Conservation (phyloP, 2,888 invertebrate species). For the Deilephila porcellus region DNA sequence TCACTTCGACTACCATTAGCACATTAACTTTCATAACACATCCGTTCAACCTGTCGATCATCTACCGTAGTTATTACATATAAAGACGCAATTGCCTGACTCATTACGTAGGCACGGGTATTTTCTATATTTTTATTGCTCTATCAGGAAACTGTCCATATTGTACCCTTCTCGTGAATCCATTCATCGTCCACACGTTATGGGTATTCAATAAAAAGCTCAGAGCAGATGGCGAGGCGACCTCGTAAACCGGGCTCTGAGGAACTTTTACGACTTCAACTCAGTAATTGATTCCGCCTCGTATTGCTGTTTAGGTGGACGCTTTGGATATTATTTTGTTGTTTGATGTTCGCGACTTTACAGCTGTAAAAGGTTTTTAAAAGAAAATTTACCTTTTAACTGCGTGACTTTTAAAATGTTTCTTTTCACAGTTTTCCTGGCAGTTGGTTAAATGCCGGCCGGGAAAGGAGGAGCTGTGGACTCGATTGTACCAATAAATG, state of each 20-base stretch:
- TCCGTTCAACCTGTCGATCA: too few species aligned
- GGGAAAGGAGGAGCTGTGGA: too few species aligned
- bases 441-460: too few species aligned
- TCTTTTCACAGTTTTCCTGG: too few species aligned
- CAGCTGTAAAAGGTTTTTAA: background rate
- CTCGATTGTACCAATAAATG: too few species aligned
- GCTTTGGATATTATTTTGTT: slow-evolving; percentile 6
- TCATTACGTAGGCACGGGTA: slow-evolving; percentile 18
- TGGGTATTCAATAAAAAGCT: slow-evolving; percentile 58
- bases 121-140: slow-evolving; percentile 25
- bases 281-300: slow-evolving; percentile 55
- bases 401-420: too few species aligned
- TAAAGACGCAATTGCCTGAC: background rate
- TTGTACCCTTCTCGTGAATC: slow-evolving; percentile 41
- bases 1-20: background rate
- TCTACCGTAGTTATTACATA: background rate
- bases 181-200: slow-evolving; percentile 51
- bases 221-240: slow-evolving; percentile 57
- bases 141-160: slow-evolving; percentile 17
- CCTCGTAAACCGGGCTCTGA: slow-evolving; percentile 56
- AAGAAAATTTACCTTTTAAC: too few species aligned
- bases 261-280: slow-evolving; percentile 54
- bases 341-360: background rate
- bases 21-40: background rate
- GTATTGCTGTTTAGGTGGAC: slow-evolving; percentile 41